Evolutionary conservation across 2,113 vertebrate species (phyloP), one percentile per base, ranked within the genome.

Genomic region (Tenebrosternarchus preto): DNA sequence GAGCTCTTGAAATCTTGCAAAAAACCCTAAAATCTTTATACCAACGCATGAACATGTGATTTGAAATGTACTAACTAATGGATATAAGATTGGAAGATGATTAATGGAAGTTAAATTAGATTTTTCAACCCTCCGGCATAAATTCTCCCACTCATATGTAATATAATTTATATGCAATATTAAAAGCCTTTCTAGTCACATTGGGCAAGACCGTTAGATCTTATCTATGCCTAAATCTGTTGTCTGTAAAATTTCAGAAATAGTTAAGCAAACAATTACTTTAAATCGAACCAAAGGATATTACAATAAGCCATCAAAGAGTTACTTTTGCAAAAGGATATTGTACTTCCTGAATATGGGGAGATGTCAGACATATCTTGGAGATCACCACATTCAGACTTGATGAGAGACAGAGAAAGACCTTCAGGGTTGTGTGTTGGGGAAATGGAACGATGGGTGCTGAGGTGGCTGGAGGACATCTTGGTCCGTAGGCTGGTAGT

Each of bases 291-390:
- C 33, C 27, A 61, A 73, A n/a, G 9, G 9, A 63, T 6, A 64
- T 25, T 9, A 46, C 12, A 75, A 29, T 8, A 27, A 43, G 17
- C 20, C 1, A 22, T 24, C 19, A 63, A 8, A 3, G 19, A 9
- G 27, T 76, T 1, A 12, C 6, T 25, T 73, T 72, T 29, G 1
- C 77, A 84, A 95, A 98, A 99, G 97, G 98, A 99, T 99, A 99
- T 98, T 88, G 97, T 97, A 94, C 94, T 97, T 94, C 97, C 94
- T 77, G 98, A 98, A 90, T 98, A 99, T 46, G 97, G 96, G 0
- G 98, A 99, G 85, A 99, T 99, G 89, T 99, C 98, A 0, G 96
- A 94, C 94, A 99, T 96, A 90, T 99, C 98, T 89, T 98, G 97
- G 81, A 99, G 94, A 89, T 99, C 98, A 0, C 97, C 96, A 0